Percentiles rank a stretch among this genome's conserved stretches.
These are phyloP conservation scores for Dryas iulia DNA, from an alignment of 1,140 invertebrate genomes.

Conservation along the genomic window DNA sequence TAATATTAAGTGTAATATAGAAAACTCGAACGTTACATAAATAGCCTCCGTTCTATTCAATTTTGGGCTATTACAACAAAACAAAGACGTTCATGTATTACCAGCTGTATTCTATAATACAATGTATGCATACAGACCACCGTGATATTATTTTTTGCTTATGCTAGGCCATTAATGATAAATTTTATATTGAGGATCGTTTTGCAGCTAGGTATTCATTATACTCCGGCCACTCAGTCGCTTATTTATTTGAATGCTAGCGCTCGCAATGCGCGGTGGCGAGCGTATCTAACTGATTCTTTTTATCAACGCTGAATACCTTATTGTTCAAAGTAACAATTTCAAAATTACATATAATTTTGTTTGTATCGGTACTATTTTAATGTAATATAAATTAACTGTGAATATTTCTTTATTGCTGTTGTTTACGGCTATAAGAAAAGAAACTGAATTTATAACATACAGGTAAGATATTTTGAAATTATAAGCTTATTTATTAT, in stretches of 20 bases:
- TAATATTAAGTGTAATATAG: no score
- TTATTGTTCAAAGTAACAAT: not conserved
- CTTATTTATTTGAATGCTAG: constrained; percentile 52
- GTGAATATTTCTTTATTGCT: not conserved
- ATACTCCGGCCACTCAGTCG: constrained; percentile 7
- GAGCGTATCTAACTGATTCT: constrained; percentile 20
- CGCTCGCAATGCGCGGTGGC: constrained; percentile 39
- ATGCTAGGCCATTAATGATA: constrained; percentile 13
- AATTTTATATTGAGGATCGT: constrained; percentile 15
- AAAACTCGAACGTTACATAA: no score
- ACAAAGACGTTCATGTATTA: not conserved
- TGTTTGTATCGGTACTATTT: not conserved
- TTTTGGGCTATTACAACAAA: not conserved
- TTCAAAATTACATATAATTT: not conserved
- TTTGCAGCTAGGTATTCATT: constrained; percentile 24
- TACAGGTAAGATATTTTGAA: not conserved
- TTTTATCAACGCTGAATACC: not conserved
- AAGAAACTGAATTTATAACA: not conserved
- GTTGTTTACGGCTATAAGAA: not conserved
- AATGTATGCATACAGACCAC: not conserved
- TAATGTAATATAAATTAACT: not conserved
- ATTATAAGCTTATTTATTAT: not conserved
- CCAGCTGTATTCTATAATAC: not conserved
- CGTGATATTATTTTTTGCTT: constrained; percentile 4
- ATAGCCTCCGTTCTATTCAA: no score